Conservation (phyloP, 2,797 vertebrate genomes). For the Melanogrammus aeglefinus region DNA sequence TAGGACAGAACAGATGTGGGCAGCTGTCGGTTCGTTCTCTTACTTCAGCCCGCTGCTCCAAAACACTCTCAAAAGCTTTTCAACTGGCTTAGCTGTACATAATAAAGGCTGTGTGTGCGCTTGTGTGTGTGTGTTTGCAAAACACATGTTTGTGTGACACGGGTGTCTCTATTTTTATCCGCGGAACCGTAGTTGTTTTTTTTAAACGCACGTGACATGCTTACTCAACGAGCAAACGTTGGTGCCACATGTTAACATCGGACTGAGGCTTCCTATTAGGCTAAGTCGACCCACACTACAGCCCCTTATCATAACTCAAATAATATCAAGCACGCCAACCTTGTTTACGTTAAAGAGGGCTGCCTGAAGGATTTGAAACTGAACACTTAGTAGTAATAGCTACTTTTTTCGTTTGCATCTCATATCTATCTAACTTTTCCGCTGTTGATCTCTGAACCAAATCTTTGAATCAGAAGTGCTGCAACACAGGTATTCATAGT, state of each 20-base stretch:
- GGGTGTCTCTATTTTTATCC: not conserved
- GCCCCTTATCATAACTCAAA: not conserved
- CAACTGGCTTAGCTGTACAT: not conserved
- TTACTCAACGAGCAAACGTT: not conserved
- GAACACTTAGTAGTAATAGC: too few species aligned
- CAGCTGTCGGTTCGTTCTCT: too few species aligned
- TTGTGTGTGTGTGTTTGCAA: not conserved
- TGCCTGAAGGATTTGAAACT: too few species aligned
- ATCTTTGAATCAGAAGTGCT: too few species aligned
- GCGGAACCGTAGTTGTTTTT: not conserved
- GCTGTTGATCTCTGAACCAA: not conserved
- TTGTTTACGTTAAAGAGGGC: not conserved
- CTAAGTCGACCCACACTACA: not conserved
- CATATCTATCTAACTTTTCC: too few species aligned
- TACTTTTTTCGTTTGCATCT: too few species aligned
- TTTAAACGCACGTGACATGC: not conserved
- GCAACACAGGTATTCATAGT: too few species aligned
- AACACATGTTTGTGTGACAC: not conserved
- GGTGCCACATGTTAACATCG: not conserved
- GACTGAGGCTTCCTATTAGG: too few species aligned
- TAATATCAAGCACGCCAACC: too few species aligned
- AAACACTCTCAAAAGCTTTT: not conserved
- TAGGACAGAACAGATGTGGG: not conserved
- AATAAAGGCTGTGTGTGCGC: conserved; percentile 4
- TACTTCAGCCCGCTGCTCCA: not conserved